Base-by-base conservation (phyloP, 2,797 vertebrate genomes). In the Acanthornis magna region DNA sequence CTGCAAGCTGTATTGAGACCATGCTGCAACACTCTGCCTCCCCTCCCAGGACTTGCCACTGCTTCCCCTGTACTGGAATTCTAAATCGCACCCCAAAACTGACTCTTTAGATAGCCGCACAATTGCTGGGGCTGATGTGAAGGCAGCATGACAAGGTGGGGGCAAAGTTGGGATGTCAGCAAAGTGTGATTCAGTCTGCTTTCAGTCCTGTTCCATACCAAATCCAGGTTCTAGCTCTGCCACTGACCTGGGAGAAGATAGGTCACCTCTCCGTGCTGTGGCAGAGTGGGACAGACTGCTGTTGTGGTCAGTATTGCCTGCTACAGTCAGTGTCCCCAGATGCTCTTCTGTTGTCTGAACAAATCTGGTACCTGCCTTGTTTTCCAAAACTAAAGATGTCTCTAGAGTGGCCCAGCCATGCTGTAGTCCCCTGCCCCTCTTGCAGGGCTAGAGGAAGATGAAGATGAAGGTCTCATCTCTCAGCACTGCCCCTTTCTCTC, bases 151-250 rank as follows among this genome's bases (percentile, higher is more conserved):
- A n/a, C 14, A 27, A 89, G 25, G 18, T 47, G 7, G 13, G n/a
- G 16, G 55, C 26, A 32, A 83, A 80, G 21, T 2, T 0, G 0
- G 36, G 19, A 61, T 0, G 0, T 36, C n/a, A 62, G 38, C 38
- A 84, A 66, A 72, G 13, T 17, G 5, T 16, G 6, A n/a, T 54
- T 32, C 21, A 27, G 12, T 19, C n/a, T 55, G 15, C 32, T 43
- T 73, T 60, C 34, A n/a, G 68, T 77, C 53, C 45, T 57, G 6
- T 43, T 84, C 47, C 13, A 51, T 25, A 20, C 62, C 22, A 88
- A 58, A 51, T 42, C 18, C 16, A 3, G 1, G 9, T 72, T 74
- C 53, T 45, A 43, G 50, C 47, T 84, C 25, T 88, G 58, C 58
- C 11, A 7, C 54, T 70, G 62, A 30, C 4, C 7, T 72, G 19